Base-by-base conservation (phyloP, 2,113 vertebrate species). In the Alces alces region DNA sequence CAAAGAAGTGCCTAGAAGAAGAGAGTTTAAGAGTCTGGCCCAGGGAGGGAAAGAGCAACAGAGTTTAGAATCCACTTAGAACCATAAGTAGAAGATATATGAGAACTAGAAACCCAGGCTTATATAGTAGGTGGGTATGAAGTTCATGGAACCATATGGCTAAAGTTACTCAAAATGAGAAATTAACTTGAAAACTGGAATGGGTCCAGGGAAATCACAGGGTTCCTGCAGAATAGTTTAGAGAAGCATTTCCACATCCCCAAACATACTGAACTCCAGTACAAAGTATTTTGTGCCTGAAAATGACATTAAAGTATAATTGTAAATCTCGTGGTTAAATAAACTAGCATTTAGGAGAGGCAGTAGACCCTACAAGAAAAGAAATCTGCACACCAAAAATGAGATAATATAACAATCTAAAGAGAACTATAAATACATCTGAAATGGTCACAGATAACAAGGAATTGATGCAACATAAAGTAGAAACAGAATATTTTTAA, bases 181-280 rank as follows among this genome's bases (percentile, higher is more conserved):
- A 54, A 87, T 70, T 86, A 95, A 91, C 89, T 89, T 91, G 82
- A 78, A 86, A 97, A 82, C 39, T 93, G 66, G 66, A 93, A 23
- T 87, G 45, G 89, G n/a, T 88, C 54, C 83, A 93, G 58, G n/a
- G 12, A 96, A 96, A 82, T 91, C 76, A 60, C 54, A 50, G 6
- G 19, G 30, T 47, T 58, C 58, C 54, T 89, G 27, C 21, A 88
- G 61, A 91, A 82, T 66, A 36, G 15, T 60, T 61, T 64, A 54
- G 25, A 54, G 43, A 45, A 82, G 19, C 85, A 86, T 73, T 66
- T 79, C 30, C 36, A 88, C 7, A 94, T 66, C 14, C 6, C 19
- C 21, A 45, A 39, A 79, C 23, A 64, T 39, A 57, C 19, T 82
- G n/a, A 97, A 86, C 60, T 86, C 66, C n/a, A 91, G 58, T 13